phyloP scores from a whole-genome alignment of 1,140 invertebrate species.

The Drosophila truncata region DNA sequence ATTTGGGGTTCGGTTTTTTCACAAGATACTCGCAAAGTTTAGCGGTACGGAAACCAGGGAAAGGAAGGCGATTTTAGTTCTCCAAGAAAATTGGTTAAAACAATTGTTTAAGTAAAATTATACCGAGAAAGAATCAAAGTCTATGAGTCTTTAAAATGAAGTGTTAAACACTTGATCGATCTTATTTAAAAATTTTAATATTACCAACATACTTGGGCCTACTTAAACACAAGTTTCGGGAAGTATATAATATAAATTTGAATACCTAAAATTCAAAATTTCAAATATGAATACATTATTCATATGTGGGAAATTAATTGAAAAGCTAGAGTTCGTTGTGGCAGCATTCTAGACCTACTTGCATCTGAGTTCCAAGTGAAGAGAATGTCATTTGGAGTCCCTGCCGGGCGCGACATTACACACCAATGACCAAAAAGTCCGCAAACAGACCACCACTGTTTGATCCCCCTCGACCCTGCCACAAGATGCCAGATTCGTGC shows the following conservation, averaged over 20 bases:
- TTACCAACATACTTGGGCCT: not conserved
- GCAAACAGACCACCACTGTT: slow-evolving; percentile 33
- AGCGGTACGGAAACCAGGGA: not conserved
- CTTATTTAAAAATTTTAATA: too few relatives aligned
- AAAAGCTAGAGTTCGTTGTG: not conserved
- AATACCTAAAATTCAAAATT: not conserved
- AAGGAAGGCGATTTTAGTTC: not conserved
- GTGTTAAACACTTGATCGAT: not conserved
- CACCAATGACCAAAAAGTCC: slow-evolving; percentile 44
- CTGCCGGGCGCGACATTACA: slow-evolving; percentile 47
- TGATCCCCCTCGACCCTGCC: slow-evolving; percentile 10
- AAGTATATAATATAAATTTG: not conserved
- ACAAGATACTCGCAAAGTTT: not conserved
- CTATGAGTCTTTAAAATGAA: too few relatives aligned
- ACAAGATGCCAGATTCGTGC: slow-evolving; percentile 58
- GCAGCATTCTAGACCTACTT: not conserved
- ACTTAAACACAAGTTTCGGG: not conserved
- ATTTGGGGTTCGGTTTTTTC: slow-evolving; percentile 2
- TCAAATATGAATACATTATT: slow-evolving; percentile 4
- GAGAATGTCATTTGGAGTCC: slow-evolving; percentile 56
- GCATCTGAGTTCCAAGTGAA: slow-evolving; percentile 16
- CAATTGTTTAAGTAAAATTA: too few relatives aligned
- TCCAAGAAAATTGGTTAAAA: too few relatives aligned
- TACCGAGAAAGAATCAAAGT: too few relatives aligned
- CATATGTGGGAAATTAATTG: slow-evolving; percentile 3